Evolutionary conservation across 2,113 vertebrate genomes (phyloP), one percentile per base, ranked within the genome.

Genomic region (Orcinus orca): DNA sequence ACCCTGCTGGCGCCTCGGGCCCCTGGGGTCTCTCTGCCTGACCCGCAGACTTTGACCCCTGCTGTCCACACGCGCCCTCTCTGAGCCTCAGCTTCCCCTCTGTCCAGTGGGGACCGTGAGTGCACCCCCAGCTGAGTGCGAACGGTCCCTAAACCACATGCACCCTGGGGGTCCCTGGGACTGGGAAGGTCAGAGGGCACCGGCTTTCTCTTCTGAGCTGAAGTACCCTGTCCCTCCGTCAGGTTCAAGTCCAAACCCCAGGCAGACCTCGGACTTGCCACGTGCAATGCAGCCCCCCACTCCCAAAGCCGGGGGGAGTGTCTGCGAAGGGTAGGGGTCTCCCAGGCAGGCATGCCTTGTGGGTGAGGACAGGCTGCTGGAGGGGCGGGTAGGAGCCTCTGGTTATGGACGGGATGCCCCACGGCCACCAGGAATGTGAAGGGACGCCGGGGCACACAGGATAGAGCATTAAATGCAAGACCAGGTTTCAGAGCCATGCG

Each of bases 301-400:
- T 17, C n/a, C n/a, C 33, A 4, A 5, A 26, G 53, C 53, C 3
- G 29, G 53, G 21, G 55, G 21, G 12, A 21, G 70, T 2, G 29
- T 2, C 55, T 4, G 67, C 7, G 55, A 21, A 10, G 67, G 74
- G 29, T 26, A 1, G 70, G 14, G 25, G 7, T 26, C 1, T 11
- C 71, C 71, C 14, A 3, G 3, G 6, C 15, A 23, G 0, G 10
- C 7, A 4, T 0, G 2, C 33, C 50, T 26, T 13, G 2, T 53
- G 47, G 58, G 15, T 4, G 3, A 6, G 25, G 60, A 10, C 7
- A 2, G 11, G 3, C 17, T 17, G 6, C 38, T 8, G 29, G 10
- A 33, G 29, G 23, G 21, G 36, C 58, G 17, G 50, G 63, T 13
- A 1, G 60, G 73, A 23, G 44, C 31, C 12, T 12, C 77, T 50